Evolutionary conservation across 2,113 vertebrate species (phyloP).

Genomic region (Carassius carassius): DNA sequence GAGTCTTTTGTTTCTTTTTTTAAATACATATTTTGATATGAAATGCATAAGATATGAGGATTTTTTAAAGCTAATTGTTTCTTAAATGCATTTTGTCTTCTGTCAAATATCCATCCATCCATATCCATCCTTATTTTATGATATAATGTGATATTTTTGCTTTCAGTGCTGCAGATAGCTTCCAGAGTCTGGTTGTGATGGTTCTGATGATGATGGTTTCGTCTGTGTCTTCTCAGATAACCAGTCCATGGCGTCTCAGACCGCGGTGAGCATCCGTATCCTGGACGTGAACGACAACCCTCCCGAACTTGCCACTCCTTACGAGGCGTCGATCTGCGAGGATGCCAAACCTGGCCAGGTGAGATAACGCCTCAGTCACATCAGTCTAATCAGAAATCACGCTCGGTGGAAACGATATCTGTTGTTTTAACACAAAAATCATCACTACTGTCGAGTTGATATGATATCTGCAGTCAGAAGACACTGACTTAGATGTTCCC

Average conservation of each 20-base stretch:
- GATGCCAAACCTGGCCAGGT: conserved; percentile 96
- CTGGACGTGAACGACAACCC: conserved; percentile 98
- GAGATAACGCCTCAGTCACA: conserved; percentile 46
- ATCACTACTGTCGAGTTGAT: neutral
- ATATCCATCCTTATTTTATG: too few species aligned
- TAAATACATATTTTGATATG: too few species aligned
- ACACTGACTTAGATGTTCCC: conserved; percentile 9
- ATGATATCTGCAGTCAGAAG: conserved; percentile 17
- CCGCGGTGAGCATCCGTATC: conserved; percentile 88
- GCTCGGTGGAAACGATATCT: too few species aligned
- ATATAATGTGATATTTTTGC: neutral
- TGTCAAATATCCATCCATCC: too few species aligned
- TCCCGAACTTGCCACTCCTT: conserved; percentile 90
- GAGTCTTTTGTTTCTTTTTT: too few species aligned
- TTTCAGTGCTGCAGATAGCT: neutral
- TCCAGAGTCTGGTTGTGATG: too few species aligned
- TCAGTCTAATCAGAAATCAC: conserved; percentile 1
- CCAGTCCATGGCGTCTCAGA: conserved; percentile 83
- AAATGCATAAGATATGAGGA: too few species aligned
- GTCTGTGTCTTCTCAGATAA: conserved; percentile 79
- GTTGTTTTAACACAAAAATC: conserved; percentile 21
- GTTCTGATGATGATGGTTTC: neutral
- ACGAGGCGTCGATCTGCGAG: conserved; percentile 91
- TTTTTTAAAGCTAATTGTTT: too few species aligned
- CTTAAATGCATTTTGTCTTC: too few species aligned